Evolutionary conservation across 2,797 vertebrate genomes (phyloP), one percentile per base, ranked within the genome.

Genomic region (Atherinosoma microstoma): DNA sequence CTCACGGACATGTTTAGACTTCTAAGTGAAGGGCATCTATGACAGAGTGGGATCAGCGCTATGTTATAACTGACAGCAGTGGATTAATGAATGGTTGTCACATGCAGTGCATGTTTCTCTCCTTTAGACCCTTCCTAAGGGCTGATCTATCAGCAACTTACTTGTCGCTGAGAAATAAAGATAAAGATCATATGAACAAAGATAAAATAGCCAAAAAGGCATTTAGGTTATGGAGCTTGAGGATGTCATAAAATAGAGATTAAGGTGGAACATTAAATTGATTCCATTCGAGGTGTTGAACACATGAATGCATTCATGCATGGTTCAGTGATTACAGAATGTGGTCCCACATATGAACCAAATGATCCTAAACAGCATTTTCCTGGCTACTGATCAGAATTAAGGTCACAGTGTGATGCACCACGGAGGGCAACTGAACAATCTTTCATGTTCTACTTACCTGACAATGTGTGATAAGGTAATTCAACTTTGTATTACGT

Each of bases 131-230:
- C 15, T 56, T 78, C 38, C 74, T 60, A 53, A 35, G 24, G 1
- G 59, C 73, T 47, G 30, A 65, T 8, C 22, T 57, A 85, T 89
- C 88, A 91, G 68, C 79, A 88, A 90, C 88, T 91, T 70, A 64
- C 62, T 63, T 76, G 67, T 85, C 58, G 70, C 35, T 71, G 51
- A 61, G 12, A 64, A 68, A 70, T 12, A 60, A 75, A 40, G 3
- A 40, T 29, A 80, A 53, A 68, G 66, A 70, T 66, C 76, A 70
- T 51, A 56, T 35, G 3, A 71, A 82, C 6, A 67, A 66, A 30
- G 64, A 75, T 27, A 73, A 65, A 64, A 72, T 32, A 58, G 72
- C 60, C 38, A 78, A 81, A 16, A 57, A 22, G 20, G 30, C 24
- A 67, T 9, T 12, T 51, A 40, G 30, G 4, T 24, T 70, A 18